A percentile compares a stretch with the other conserved stretches of the same genome.
Conservation (phyloP, 2,797 vertebrate species). For the Hapalemur alaotrensis region DNA sequence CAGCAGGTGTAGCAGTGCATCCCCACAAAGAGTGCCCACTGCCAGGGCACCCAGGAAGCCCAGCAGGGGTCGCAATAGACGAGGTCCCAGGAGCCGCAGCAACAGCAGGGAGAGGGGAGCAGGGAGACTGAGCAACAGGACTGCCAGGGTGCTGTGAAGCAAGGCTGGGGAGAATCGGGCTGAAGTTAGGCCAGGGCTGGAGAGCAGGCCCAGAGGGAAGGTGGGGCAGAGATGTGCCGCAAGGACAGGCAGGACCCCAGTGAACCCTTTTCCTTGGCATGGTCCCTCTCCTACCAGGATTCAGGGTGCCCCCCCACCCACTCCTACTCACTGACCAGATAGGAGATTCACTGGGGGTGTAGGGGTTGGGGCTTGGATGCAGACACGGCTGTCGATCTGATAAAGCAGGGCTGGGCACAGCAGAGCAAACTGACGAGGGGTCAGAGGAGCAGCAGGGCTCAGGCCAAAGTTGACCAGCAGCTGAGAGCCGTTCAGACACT, state of each 20-base stretch:
- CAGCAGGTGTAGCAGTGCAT: constrained; percentile 90
- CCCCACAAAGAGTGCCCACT: constrained; percentile 90
- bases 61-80: constrained; percentile 81
- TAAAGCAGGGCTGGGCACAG: constrained; percentile 91
- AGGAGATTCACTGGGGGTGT: constrained; percentile 51
- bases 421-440: constrained; percentile 88
- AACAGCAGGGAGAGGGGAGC: constrained; percentile 84
- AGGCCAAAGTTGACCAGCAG: constrained; percentile 90
- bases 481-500: constrained; percentile 91
- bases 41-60: constrained; percentile 89
- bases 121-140: constrained; percentile 86
- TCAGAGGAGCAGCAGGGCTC: constrained; percentile 84
- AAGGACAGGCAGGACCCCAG: neutral
- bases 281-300: neutral
- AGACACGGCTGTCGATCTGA: constrained; percentile 91
- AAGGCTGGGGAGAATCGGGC: constrained; percentile 80
- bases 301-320: neutral
- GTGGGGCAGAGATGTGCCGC: neutral
- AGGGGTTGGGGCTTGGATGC: constrained; percentile 79
- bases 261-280: neutral
- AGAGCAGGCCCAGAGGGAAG: neutral
- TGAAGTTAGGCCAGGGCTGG: neutral
- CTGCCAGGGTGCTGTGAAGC: constrained; percentile 85
- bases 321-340: constrained; percentile 67
- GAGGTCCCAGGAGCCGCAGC: constrained; percentile 81